Evolutionary conservation across 2,888 invertebrate genomes (phyloP), one percentile per base, ranked within the genome.

Genomic region (Mythimna vitellina): DNA sequence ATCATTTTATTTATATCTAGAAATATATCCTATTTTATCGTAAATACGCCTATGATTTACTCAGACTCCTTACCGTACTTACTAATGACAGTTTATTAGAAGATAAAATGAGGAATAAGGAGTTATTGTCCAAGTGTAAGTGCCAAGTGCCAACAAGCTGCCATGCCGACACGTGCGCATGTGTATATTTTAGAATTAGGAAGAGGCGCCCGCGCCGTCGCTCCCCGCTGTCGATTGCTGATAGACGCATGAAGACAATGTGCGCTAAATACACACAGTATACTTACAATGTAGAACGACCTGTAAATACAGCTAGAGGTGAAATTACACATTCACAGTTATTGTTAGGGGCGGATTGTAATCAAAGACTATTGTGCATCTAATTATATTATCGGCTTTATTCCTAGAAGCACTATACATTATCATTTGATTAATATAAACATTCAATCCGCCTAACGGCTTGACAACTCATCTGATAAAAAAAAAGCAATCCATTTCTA

Each of bases 181-280:
- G 80, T 70, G 87, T 84, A 86, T 89, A 90, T 91, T 91, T 91
- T 90, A 86, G 88, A 85, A 87, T 88, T 88, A 80, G 86, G 86
- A 88, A 86, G 82, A 80, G 82, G 75, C 80, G 83, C 87, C 84
- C 72, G 80, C 80, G 83, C 86, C 14, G 20, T 32, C 12, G 20
- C 65, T 82, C 79, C 70, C 60, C 83, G 79, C 62, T 84, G 85
- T 86, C 89, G 87, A 84, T 85, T 75, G 78, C 72, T 85, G 90
- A 85, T 74, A 62, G 85, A 85, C 72, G 83, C 78, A 82, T 64
- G 70, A 78, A 76, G 73, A 80, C 86, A 73, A 79, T 81, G 76
- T 67, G 80, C 65, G 69, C 76, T 81, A 81, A 86, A 86, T 85
- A 72, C 76, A 46, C 80, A n/a, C 35, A n/a, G 0, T 58, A 12